Evolutionary conservation across 2,888 invertebrate genomes (phyloP).

Genomic region (Taenaris catops): DNA sequence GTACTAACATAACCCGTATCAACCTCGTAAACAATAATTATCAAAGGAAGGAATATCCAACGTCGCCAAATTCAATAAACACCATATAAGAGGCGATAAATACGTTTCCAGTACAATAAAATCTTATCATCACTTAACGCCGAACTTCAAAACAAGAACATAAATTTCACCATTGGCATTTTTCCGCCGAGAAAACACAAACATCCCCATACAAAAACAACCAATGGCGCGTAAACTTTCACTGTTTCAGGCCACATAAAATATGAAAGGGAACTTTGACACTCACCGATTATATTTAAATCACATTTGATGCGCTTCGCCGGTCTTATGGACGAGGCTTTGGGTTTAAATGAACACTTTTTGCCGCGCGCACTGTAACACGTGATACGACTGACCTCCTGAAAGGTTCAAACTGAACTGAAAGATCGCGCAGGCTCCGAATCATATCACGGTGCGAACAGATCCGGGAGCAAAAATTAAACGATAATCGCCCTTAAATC

Average conservation of each 20-base stretch:
- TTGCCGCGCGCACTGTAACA: constrained; percentile 30
- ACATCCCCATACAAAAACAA: constrained; percentile 21
- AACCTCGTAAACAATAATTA: constrained; percentile 13
- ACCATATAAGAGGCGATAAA: constrained; percentile 10
- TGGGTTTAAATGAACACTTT: constrained; percentile 27
- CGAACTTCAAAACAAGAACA: constrained; percentile 26
- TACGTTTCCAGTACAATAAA: constrained; percentile 15
- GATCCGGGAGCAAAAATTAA: constrained; percentile 8
- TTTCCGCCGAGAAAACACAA: constrained; percentile 22
- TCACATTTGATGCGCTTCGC: constrained; percentile 45
- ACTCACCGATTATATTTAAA: constrained; percentile 48
- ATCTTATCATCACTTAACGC: constrained; percentile 21
- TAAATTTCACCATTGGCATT: constrained; percentile 25
- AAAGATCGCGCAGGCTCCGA: constrained; percentile 67
- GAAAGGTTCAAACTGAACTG: constrained; percentile 51
- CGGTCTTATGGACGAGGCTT: constrained; percentile 26
- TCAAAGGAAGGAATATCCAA: constrained; percentile 12
- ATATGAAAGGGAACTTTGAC: constrained; percentile 30
- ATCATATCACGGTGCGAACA: constrained; percentile 39
- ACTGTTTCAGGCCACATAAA: constrained; percentile 22
- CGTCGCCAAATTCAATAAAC: constrained; percentile 11
- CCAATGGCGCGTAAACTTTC: constrained; percentile 15
- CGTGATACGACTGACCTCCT: constrained; percentile 36
- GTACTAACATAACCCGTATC: no score
- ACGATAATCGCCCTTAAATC: constrained; percentile 9